Evolutionary conservation across 2,797 vertebrate species (phyloP).

Genomic region (Pseudocheirus occidentalis): DNA sequence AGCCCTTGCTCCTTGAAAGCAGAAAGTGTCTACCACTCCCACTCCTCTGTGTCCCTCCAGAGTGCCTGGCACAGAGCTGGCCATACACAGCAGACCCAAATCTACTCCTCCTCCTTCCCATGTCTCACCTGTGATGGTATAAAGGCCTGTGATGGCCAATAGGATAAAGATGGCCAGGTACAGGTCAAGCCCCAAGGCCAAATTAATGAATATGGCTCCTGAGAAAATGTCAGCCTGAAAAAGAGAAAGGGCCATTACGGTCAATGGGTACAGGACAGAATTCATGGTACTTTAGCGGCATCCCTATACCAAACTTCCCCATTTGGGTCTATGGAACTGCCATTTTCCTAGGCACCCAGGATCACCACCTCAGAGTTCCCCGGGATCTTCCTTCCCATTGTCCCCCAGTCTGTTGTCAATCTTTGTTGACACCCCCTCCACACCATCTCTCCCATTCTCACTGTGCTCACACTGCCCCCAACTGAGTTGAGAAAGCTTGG

Average conservation of each 20-base stretch:
- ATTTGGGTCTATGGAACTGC: neutral
- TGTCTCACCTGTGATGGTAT: constrained; percentile 94
- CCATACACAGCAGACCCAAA: neutral
- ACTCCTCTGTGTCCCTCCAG: neutral
- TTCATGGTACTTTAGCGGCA: neutral
- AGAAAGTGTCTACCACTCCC: neutral
- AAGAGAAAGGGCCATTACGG: constrained; percentile 20
- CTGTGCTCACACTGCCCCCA: neutral
- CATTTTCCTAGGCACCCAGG: neutral
- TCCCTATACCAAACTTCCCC: neutral
- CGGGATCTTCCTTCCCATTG: neutral
- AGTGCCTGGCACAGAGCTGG: neutral
- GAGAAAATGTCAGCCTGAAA: constrained; percentile 97
- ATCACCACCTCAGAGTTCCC: neutral
- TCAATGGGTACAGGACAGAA: neutral
- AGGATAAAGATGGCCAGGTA: constrained; percentile 93
- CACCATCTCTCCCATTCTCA: neutral
- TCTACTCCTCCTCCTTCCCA: neutral
- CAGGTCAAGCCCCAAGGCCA: constrained; percentile 92
- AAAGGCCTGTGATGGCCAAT: constrained; percentile 91
- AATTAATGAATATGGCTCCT: constrained; percentile 96
- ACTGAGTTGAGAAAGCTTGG: neutral
- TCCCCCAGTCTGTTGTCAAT: neutral
- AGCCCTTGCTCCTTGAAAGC: neutral
- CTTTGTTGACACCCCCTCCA: neutral